These are phyloP conservation scores for Lepidocyrtoides sp. DNA, from an alignment of 2,888 invertebrate genomes.

Conservation along the genomic window DNA sequence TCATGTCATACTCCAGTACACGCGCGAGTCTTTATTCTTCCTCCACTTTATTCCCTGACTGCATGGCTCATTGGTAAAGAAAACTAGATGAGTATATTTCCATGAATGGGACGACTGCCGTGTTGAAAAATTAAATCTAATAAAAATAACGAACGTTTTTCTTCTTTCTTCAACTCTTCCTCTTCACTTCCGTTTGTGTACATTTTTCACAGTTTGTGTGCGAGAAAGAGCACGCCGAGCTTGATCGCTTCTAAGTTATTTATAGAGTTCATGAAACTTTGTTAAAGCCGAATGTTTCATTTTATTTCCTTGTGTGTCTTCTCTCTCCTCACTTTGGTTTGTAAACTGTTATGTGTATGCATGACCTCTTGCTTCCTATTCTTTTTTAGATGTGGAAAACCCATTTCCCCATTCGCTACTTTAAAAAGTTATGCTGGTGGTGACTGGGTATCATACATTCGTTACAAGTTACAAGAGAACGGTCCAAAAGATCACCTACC, in stretches of 20 bases:
- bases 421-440: background rate
- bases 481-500: background rate
- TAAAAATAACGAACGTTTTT: background rate
- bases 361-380: conserved; percentile 17
- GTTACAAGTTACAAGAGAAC: background rate
- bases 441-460: no score
- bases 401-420: conserved; percentile 31
- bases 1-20: no score
- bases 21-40: background rate
- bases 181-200: conserved; percentile 10
- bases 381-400: background rate
- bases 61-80: background rate
- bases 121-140: conserved; percentile 53
- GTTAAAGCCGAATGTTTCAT: background rate
- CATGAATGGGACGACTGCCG: background rate
- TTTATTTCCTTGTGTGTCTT: background rate
- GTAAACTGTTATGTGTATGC: background rate
- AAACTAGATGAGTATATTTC: no score
- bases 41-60: no score
- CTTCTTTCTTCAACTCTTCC: background rate
- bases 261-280: conserved; percentile 70
- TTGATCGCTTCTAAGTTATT: conserved; percentile 67
- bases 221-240: background rate
- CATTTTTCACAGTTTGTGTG: background rate
- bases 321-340: background rate